Base-by-base conservation (phyloP, 2,888 invertebrate genomes). In the Latrodectus elegans region DNA sequence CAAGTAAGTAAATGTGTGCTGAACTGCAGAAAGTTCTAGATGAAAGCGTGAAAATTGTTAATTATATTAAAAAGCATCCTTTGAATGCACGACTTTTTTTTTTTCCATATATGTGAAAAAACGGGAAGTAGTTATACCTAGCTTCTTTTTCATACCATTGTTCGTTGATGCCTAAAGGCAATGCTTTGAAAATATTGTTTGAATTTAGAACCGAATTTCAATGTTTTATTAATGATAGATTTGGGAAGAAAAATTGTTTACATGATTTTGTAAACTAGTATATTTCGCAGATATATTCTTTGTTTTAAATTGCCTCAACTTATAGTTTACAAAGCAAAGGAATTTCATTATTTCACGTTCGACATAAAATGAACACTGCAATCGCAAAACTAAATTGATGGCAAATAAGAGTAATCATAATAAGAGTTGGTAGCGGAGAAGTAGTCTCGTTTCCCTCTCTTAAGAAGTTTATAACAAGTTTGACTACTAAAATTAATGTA, bases 381-480 rank as follows among this genome's bases (percentile, higher is more conserved):
- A 26, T 26, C 49, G 49, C 72, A 72, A 72, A 72, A 51, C 52
- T 49, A 72, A 72, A 72, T 72, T 72, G 52, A 72, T 72, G 72
- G 72, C 72, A 72, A 72, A 72, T 8, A 3, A 52, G 52, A 72
- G 72, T n/a, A n/a, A n/a, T n/a, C n/a, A n/a, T n/a, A n/a, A n/a
- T n/a, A 4, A 52, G 52, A 72, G 72, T n/a, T 72, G n/a, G 52
- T 72, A 72, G 0, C 53, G 53, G 52, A 72, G 55, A 72, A 72
- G n/a, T 72, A n/a, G 72, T 8, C n/a, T 72, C 51, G 72, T 52
- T 17, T 17, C 52, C 17, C 4, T 55, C 55, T 55, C 4, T 55
- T 55, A 4, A 55, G 4, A 2, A 55, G 55, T 38, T 38, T 38
- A 38, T 38, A 38, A 38, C 38, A 38, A 38, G 3, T 38, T 38